Base-by-base conservation (phyloP, 2,113 vertebrate genomes). In the Trinectes maculatus region DNA sequence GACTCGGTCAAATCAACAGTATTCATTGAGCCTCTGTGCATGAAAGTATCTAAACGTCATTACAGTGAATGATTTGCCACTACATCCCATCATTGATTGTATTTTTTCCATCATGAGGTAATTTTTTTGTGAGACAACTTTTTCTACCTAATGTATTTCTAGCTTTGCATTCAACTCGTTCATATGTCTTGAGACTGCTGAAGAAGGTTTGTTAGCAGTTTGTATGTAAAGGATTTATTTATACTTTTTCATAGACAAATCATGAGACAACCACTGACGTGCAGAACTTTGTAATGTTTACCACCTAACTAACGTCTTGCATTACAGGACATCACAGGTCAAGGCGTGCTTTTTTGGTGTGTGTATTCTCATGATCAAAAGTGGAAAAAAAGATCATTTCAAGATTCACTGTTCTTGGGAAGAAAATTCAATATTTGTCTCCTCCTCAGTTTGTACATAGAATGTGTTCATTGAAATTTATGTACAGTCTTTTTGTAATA, bases 401-500 rank as follows among this genome's bases (percentile, higher is more conserved):
- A n/a, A 83, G 88, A 56, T 80, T 92, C 70, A 88, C 75, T 89
- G 89, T 89, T 82, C 59, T 78, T 83, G 71, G 55, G 87, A 91
- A 85, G 76, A 91, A 71, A 87, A 86, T 66, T 60, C 59, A 54
- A 71, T 84, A 68, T 85, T 83, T 74, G 87, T 85, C 83, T 83
- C 77, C 86, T 77, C 82, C 86, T 91, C 91, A 75, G 84, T 58
- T 91, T 92, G 92, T 93, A 92, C 74, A 91, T 91, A 93, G 83
- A 89, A 89, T 82, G 88, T 93, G 83, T 84, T 94, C 87, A 92
- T 85, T 92, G 81, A 93, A 92, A 90, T 92, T 89, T 92, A 89
- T 91, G 92, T 93, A 90, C 76, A 94, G 92, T 90, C 91, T 92
- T 94, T 92, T 92, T 93, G 92, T 92, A 96, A 94, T 93, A 94